Conservation (phyloP, 1,140 invertebrate species). For the Nautilus pompilius region DNA sequence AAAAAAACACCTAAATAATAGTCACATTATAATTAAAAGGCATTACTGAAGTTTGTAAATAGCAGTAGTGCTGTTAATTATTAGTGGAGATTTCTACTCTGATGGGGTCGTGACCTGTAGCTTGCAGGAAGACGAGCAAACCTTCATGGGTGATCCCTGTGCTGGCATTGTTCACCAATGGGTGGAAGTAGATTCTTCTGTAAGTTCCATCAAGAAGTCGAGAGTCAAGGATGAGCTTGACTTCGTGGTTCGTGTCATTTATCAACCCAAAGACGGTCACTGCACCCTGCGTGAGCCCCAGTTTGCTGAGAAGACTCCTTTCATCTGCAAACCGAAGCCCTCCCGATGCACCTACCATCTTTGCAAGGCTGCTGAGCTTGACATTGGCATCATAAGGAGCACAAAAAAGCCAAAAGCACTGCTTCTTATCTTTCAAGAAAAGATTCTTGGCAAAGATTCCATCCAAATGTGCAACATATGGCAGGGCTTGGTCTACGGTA, state of each 20-base stretch:
- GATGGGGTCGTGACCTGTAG: slow-evolving; percentile 36
- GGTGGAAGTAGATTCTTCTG: slow-evolving; percentile 48
- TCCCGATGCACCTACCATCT: slow-evolving; percentile 43
- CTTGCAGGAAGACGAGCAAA: slow-evolving; percentile 42
- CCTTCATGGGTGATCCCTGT: slow-evolving; percentile 34
- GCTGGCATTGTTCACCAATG: slow-evolving; percentile 49
- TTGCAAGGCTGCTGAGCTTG: slow-evolving; percentile 48
- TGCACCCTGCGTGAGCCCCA: slow-evolving; percentile 51
- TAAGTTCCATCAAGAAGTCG: slow-evolving; percentile 30
- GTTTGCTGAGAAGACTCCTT: slow-evolving; percentile 36
- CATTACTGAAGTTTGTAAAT: no score
- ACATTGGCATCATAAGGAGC: slow-evolving; percentile 48
- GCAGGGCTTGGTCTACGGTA: slow-evolving; percentile 54
- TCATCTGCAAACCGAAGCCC: slow-evolving; percentile 53
- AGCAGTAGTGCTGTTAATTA: no score
- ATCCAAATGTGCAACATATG: slow-evolving; percentile 34
- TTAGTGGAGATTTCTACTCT: slow-evolving; percentile 23
- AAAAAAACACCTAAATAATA: no score
- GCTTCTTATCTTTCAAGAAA: slow-evolving; percentile 56
- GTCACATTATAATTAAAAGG: no score
- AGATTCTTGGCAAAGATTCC: slow-evolving; percentile 55
- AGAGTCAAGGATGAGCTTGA: slow-evolving; percentile 46
- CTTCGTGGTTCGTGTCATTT: slow-evolving; percentile 49
- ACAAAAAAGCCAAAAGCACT: slow-evolving; percentile 50
- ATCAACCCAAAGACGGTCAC: slow-evolving; percentile 52